These are phyloP conservation scores for Scaeva pyrastri DNA, from an alignment of 2,888 invertebrate species.

Conservation along the genomic window DNA sequence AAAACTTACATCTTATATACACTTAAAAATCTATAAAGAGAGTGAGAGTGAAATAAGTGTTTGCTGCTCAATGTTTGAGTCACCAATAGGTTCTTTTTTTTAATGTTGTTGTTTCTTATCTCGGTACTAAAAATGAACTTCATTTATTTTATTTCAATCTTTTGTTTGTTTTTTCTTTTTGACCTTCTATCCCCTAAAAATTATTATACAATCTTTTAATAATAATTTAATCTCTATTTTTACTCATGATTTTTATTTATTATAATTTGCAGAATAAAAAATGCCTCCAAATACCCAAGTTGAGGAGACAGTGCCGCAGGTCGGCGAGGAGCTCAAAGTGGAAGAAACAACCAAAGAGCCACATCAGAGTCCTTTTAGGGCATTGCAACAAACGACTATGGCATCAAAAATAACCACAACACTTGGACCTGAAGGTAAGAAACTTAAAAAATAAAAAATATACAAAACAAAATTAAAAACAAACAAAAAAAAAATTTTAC, in stretches of 20 bases:
- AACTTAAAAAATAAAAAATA: background rate
- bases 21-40: background rate
- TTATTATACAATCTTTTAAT: too few relatives aligned
- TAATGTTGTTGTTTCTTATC: too few relatives aligned
- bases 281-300: constrained; percentile 82
- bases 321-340: constrained; percentile 79
- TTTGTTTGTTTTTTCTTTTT: too few relatives aligned
- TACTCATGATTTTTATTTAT: background rate
- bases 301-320: constrained; percentile 80
- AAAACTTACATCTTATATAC: background rate
- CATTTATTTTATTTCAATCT: too few relatives aligned
- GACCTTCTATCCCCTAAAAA: too few relatives aligned
- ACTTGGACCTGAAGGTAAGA: constrained; percentile 80
- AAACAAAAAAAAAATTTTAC: background rate
- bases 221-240: too few relatives aligned
- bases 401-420: constrained; percentile 78
- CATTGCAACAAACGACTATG: constrained; percentile 79
- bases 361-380: constrained; percentile 79
- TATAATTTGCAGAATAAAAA: constrained; percentile 73
- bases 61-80: too few relatives aligned
- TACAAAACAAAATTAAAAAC: background rate
- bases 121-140: too few relatives aligned
- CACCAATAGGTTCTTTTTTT: too few relatives aligned
- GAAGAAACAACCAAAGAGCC: constrained; percentile 78
- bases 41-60: too few relatives aligned